Evolutionary conservation across 2,888 invertebrate genomes (phyloP).

Genomic region (Agrypnus murinus): DNA sequence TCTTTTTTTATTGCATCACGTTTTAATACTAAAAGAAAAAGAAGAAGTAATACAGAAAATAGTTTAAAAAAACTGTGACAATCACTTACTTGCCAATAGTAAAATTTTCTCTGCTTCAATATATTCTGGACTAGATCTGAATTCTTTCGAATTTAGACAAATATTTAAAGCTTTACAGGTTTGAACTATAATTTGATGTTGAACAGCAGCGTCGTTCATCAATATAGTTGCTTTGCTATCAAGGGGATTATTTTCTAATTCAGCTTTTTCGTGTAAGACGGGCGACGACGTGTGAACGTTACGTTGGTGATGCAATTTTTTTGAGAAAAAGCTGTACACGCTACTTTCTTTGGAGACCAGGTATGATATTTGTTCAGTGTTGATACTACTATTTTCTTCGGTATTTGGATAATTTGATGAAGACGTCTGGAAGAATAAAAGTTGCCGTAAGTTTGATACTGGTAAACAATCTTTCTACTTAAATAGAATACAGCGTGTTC

Average conservation of each 20-base stretch:
- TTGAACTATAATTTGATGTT: conserved; percentile 64
- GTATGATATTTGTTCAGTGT: neutral
- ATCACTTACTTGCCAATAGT: conserved; percentile 66
- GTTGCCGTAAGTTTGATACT: no score
- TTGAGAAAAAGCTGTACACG: neutral
- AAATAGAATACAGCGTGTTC: no score
- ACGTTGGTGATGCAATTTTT: neutral
- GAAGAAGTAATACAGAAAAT: neutral
- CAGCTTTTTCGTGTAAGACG: neutral
- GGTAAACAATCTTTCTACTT: no score
- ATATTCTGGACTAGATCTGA: conserved; percentile 71
- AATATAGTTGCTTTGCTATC: conserved; percentile 44
- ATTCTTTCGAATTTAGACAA: conserved; percentile 71
- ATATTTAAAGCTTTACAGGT: conserved; percentile 71
- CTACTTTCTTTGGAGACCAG: conserved; percentile 9
- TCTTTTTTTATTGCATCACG: conserved; percentile 54
- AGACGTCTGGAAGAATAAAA: neutral
- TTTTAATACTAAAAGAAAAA: conserved; percentile 50
- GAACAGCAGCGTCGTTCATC: conserved; percentile 52
- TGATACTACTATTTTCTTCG: neutral
- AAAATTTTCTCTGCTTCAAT: conserved; percentile 73
- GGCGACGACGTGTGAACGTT: neutral
- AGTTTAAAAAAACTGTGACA: neutral
- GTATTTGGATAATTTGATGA: no score
- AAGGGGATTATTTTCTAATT: conserved; percentile 13